These are phyloP conservation scores for Cyprinodon diabolis DNA, from an alignment of 2,797 vertebrate genomes.

Conservation along the genomic window DNA sequence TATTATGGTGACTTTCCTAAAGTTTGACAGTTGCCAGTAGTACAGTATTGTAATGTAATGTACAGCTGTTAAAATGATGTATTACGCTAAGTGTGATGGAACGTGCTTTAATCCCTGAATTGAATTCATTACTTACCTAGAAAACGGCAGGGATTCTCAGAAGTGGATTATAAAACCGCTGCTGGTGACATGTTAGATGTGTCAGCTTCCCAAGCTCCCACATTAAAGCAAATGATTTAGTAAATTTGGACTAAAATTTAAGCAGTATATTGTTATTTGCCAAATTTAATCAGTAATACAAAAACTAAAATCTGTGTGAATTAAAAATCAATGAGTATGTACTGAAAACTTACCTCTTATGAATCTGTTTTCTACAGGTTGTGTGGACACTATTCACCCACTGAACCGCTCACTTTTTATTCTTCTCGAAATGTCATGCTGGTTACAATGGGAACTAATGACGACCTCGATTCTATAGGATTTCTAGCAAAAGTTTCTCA, in stretches of 20 bases:
- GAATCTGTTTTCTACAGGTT: conserved; percentile 75
- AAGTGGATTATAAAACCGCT: no score
- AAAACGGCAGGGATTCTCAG: no score
- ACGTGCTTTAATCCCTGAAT: background rate
- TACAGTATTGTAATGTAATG: background rate
- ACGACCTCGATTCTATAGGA: conserved; percentile 81
- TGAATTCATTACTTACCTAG: no score
- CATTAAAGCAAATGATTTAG: no score
- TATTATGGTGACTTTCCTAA: background rate
- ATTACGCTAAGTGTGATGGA: background rate
- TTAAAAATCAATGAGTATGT: background rate
- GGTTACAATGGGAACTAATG: conserved; percentile 85
- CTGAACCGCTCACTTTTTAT: conserved; percentile 86
- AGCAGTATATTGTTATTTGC: no score
- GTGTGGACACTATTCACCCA: conserved; percentile 87
- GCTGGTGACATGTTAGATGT: background rate
- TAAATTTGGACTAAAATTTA: no score
- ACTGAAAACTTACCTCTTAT: no score
- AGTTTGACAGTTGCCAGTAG: background rate
- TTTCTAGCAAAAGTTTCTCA: conserved; percentile 88
- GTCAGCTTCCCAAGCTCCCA: background rate
- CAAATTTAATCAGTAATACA: no score
- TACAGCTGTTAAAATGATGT: background rate
- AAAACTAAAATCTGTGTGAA: background rate
- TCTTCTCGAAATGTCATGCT: conserved; percentile 96